Percentiles rank a stretch among this genome's conserved stretches.
These are phyloP conservation scores for Andinoacara biseriatus DNA, from an alignment of 2,113 vertebrate genomes.

Conservation along the genomic window DNA sequence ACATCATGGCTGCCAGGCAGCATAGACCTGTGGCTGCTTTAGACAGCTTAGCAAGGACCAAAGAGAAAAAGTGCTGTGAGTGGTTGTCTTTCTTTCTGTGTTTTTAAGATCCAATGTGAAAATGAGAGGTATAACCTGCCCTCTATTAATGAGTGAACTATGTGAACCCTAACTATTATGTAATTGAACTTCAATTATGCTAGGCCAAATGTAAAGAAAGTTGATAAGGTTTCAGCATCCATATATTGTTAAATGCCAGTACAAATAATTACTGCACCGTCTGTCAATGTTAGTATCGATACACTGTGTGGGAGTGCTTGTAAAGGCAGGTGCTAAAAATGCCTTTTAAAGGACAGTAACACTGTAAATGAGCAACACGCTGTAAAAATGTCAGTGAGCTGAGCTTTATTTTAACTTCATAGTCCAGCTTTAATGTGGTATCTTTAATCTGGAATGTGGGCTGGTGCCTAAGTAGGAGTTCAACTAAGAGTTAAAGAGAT, in stretches of 20 bases:
- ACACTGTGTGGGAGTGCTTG: conserved; percentile 2
- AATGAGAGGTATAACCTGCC: not conserved
- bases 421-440: not conserved
- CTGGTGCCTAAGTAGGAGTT: not conserved
- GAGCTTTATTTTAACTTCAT: not conserved
- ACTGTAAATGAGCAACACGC: not conserved
- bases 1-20: conserved; percentile 51
- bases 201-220: not conserved
- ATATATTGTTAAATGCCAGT: conserved; percentile 24
- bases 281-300: not conserved
- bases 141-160: not conserved
- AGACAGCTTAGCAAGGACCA: conserved; percentile 54
- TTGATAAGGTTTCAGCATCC: not conserved
- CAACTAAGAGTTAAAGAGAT: not conserved
- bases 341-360: not conserved
- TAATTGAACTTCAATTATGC: not conserved
- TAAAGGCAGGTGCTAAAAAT: not conserved
- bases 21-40: conserved; percentile 38
- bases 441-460: not conserved
- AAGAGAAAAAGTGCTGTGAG: conserved; percentile 83
- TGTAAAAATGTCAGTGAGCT: not conserved
- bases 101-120: not conserved
- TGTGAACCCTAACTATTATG: not conserved
- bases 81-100: conserved; percentile 17
- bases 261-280: not conserved